These are phyloP conservation scores for Agrochola lychnidis DNA, from an alignment of 2,888 invertebrate species.

Conservation along the genomic window DNA sequence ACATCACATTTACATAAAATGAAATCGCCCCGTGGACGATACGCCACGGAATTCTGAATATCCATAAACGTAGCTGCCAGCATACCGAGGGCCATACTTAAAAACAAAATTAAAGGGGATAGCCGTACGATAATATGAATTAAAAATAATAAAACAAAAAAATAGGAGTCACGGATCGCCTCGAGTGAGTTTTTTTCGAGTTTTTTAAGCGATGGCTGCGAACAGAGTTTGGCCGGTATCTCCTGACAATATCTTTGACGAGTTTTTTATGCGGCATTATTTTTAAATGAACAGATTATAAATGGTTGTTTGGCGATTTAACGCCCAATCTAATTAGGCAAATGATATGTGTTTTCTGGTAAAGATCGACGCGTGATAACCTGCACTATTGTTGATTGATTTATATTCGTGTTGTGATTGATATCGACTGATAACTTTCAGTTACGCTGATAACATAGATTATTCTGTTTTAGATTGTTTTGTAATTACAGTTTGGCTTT, in stretches of 20 bases:
- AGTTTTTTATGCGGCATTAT: conserved; percentile 90
- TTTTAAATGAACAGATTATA: conserved; percentile 91
- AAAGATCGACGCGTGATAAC: conserved; percentile 77
- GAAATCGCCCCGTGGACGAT: conserved; percentile 85
- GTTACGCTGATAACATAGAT: conserved; percentile 44
- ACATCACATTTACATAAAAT: conserved; percentile 87
- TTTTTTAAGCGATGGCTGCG: conserved; percentile 87
- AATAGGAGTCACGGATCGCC: conserved; percentile 90
- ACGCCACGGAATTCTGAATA: conserved; percentile 89
- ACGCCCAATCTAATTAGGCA: conserved; percentile 91
- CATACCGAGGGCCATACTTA: conserved; percentile 90
- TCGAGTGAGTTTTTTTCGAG: conserved; percentile 86
- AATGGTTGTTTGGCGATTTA: conserved; percentile 90
- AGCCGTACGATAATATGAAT: conserved; percentile 91
- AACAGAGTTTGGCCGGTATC: conserved; percentile 86
- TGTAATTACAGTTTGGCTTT: conserved; percentile 43
- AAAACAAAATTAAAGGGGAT: conserved; percentile 91
- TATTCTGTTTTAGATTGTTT: conserved; percentile 45
- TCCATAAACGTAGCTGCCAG: conserved; percentile 90
- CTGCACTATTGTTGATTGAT: conserved; percentile 83
- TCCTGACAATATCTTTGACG: conserved; percentile 90
- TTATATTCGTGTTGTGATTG: conserved; percentile 72
- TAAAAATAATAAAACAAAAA: conserved; percentile 91
- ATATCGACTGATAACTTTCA: conserved; percentile 51
- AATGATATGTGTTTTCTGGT: conserved; percentile 90